A percentile compares a stretch with the other conserved stretches of the same genome.
These are phyloP conservation scores for Styela plicata DNA, from an alignment of 23 tunicate species.

Conservation along the genomic window DNA sequence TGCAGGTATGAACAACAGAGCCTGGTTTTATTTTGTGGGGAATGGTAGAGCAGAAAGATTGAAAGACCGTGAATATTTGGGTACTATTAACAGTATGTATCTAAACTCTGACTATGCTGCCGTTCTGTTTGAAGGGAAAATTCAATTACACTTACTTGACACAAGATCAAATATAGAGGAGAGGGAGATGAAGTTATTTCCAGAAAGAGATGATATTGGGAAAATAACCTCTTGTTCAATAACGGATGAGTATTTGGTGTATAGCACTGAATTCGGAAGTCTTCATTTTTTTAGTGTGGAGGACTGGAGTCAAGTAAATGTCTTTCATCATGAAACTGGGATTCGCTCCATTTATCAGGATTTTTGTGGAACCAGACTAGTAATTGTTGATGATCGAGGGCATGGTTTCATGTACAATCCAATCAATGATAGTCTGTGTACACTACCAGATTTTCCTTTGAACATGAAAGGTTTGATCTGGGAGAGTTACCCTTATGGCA, in stretches of 20 bases:
- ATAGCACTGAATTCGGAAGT: constrained; percentile 82
- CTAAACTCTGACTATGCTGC: constrained; percentile 85
- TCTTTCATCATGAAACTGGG: constrained; percentile 46
- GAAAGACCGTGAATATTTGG: constrained; percentile 80
- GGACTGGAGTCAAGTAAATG: constrained; percentile 84
- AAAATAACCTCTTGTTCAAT: constrained; percentile 63
- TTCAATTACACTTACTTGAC: constrained; percentile 80
- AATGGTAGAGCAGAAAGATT: constrained; percentile 24
- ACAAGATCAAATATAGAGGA: constrained; percentile 65
- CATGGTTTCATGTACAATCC: constrained; percentile 93
- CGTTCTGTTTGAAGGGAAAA: constrained; percentile 84
- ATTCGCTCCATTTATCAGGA: constrained; percentile 65
- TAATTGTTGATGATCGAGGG: constrained; percentile 75
- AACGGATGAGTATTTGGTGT: constrained; percentile 80
- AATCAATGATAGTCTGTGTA: constrained; percentile 54
- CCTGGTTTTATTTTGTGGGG: constrained; percentile 63
- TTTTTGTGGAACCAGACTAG: constrained; percentile 64
- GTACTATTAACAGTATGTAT: constrained; percentile 75
- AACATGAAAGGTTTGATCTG: constrained; percentile 53
- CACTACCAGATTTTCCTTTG: constrained; percentile 55
- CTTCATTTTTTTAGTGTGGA: constrained; percentile 76
- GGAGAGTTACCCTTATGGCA: constrained; percentile 78
- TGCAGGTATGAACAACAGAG: constrained; percentile 92
- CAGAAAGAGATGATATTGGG: constrained; percentile 72
- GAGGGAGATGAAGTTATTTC: constrained; percentile 77